A percentile compares a stretch with the other conserved stretches of the same genome.
Evolutionary conservation across 2,888 invertebrate species (phyloP).

Genomic region (Pemphredon lugubris): DNA sequence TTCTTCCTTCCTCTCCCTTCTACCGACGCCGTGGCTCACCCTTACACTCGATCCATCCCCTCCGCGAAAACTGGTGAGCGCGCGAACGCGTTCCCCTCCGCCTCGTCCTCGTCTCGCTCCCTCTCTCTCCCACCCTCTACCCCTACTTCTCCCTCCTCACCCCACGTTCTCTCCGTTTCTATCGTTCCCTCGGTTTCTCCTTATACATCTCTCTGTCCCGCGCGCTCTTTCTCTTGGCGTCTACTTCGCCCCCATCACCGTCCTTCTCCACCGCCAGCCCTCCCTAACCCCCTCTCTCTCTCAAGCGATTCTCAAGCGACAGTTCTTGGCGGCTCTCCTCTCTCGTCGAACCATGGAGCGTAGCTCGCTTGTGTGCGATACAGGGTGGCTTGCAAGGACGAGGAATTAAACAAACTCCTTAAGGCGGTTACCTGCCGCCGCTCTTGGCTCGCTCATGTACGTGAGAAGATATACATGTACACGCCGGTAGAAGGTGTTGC

Average conservation of each 20-base stretch:
- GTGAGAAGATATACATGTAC: constrained; percentile 12
- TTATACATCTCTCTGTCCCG: constrained; percentile 4
- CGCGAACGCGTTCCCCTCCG: constrained; percentile 55
- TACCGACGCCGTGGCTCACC: constrained; percentile 44
- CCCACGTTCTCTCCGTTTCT: not conserved
- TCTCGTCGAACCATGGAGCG: constrained; percentile 38
- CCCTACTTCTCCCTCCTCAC: no score
- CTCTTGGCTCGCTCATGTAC: constrained; percentile 20
- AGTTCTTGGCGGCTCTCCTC: constrained; percentile 39
- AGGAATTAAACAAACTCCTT: constrained; percentile 68
- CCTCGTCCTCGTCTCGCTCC: constrained; percentile 37
- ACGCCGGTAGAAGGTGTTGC: constrained; percentile 7
- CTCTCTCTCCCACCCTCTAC: constrained; percentile 26
- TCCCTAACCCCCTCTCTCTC: no score
- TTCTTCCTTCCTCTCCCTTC: constrained; percentile 42
- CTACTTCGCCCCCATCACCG: constrained; percentile 22
- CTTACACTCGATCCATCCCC: constrained; percentile 52
- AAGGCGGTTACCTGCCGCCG: constrained; percentile 64
- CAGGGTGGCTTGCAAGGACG: constrained; percentile 70
- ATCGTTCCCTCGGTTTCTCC: constrained; percentile 10
- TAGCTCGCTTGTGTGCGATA: constrained; percentile 57
- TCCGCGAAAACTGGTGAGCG: constrained; percentile 38
- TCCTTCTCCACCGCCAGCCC: constrained; percentile 26
- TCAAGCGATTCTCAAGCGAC: constrained; percentile 38
- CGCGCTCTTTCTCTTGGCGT: constrained; percentile 36